Evolutionary conservation across 2,113 vertebrate genomes (phyloP), one percentile per base, ranked within the genome.

Genomic region (Melanocharis versteri): DNA sequence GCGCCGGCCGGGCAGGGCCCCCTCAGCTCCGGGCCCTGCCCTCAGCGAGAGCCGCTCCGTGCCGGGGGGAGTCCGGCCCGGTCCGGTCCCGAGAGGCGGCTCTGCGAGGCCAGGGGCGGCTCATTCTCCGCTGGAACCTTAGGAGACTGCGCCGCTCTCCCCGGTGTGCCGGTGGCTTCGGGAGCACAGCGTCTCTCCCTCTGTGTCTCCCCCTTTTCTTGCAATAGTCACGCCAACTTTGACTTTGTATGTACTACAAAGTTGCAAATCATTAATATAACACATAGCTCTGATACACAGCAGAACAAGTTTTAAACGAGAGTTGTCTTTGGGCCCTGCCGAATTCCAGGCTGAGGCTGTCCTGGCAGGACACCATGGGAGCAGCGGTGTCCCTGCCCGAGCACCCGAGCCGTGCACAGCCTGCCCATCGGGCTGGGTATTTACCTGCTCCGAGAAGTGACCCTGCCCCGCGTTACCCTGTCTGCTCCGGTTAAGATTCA

Each of bases 341-440:
- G 33, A 40, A 26, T 11, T 50, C 54, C 30, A 1, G 5, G 2
- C 56, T 10, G 47, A 31, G 40, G 27, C 42, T 68, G 18, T 37
- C 28, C 22, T 9, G 2, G 0, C 19, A 3, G 20, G 9, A 3
- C 8, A 0, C 19, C 13, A 1, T 21, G 2, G 13, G 44, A 33
- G 20, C 19, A 56, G 53, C 66, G 8, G 12, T 13, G 27, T 35
- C 28, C 44, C 61, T n/a, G 37, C 56, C 26, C 6, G 11, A n/a
- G 56, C 51, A 19, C 10, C 6, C 16, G 11, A 4, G 5, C 2
- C 4, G 21, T 19, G 47, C 54, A 11, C 20, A 72, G 47, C 58
- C 20, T 30, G 19, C n/a, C 30, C 37, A 6, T 8, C 13, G 12
- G 30, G 47, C 40, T 13, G 15, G 56, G 5, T 1, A 20, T 30